Conservation (phyloP, 1,140 invertebrate genomes). For the Papilio machaon region DNA sequence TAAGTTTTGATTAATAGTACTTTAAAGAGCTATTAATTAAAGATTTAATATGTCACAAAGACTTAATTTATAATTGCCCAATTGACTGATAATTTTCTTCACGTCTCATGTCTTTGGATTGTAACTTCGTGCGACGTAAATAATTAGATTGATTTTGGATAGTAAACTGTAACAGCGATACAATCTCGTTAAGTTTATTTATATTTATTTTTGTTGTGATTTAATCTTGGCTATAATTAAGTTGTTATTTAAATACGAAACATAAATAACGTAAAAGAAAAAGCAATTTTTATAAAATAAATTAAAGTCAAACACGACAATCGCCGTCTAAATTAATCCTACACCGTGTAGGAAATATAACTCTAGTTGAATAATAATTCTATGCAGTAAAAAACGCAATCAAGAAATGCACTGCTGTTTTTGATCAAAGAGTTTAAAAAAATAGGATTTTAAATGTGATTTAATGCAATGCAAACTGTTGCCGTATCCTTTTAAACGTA, state of each 20-base stretch:
- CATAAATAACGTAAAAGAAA: background rate
- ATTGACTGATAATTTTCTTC: no score
- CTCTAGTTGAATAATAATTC: background rate
- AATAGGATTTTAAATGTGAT: background rate
- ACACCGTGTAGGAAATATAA: background rate
- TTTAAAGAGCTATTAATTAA: no score
- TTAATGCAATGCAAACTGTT: background rate
- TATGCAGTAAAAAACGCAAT: conserved; percentile 8
- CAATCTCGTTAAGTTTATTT: no score
- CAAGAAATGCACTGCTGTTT: conserved; percentile 10
- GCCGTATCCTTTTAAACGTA: no score
- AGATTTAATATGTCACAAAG: no score
- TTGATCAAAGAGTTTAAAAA: background rate
- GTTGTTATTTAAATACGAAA: background rate
- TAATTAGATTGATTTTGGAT: no score
- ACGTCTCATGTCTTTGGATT: no score
- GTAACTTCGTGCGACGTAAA: no score
- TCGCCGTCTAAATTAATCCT: conserved; percentile 7
- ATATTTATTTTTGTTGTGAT: background rate
- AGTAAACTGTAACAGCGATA: no score
- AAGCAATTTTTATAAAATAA: background rate
- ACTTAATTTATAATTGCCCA: no score
- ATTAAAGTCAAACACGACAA: background rate
- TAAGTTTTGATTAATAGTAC: no score
- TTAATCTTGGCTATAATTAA: background rate